Percentiles rank a stretch among this genome's conserved stretches.
Evolutionary conservation across 2,113 vertebrate genomes (phyloP).

Genomic region (Ameiurus melas): DNA sequence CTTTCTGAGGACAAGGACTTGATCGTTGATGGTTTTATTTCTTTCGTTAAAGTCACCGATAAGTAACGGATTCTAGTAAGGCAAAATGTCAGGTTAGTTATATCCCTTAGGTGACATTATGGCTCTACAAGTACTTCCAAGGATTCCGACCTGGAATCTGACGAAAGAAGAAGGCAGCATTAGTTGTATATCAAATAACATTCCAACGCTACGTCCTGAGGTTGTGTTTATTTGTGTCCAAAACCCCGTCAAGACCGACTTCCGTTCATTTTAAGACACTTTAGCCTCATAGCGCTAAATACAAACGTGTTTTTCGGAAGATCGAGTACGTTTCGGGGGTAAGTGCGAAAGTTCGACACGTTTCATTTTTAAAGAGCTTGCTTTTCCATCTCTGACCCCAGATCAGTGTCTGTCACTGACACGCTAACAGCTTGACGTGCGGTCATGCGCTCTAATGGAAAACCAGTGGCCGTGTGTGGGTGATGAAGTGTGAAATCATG

Average conservation of each 20-base stretch:
- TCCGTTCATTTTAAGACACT: background rate
- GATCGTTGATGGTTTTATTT: background rate
- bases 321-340: background rate
- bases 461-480: conserved; percentile 53
- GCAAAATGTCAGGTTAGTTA: background rate
- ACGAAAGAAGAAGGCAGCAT: background rate
- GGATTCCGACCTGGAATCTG: background rate
- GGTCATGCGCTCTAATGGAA: conserved; percentile 1
- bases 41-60: background rate
- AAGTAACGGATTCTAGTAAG: background rate
- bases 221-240: background rate
- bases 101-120: background rate
- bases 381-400: background rate
- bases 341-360: background rate
- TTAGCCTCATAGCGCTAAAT: background rate
- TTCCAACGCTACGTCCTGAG: background rate
- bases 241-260: background rate
- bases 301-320: background rate
- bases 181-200: background rate
- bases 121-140: background rate
- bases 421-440: background rate
- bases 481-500: conserved; percentile 48
- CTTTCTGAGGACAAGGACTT: background rate
- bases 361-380: background rate
- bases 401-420: background rate